Evolutionary conservation across 2,113 vertebrate genomes (phyloP).

Genomic region (Zapus hudsonius): DNA sequence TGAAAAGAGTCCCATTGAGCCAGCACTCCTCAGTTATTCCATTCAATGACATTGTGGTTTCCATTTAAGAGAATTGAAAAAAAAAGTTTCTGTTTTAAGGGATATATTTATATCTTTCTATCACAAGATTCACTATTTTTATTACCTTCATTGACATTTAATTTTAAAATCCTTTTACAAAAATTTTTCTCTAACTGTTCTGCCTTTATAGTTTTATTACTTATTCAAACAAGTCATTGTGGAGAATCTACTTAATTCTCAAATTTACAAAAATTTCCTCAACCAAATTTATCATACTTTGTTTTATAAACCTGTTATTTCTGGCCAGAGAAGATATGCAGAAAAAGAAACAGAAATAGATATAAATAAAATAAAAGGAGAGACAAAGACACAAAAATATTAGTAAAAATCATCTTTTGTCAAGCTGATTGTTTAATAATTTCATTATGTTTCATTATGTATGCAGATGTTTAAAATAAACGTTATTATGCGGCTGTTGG

Average conservation of each 20-base stretch:
- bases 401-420: background rate
- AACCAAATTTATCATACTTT: background rate
- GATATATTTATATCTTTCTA: background rate
- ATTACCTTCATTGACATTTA: background rate
- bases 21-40: background rate
- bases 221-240: background rate
- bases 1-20: background rate
- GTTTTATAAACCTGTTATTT: background rate
- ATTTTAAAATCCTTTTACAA: background rate
- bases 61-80: background rate
- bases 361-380: too few relatives aligned
- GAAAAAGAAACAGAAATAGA: background rate
- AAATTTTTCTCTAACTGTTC: background rate
- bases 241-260: too few relatives aligned
- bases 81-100: background rate
- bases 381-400: background rate
- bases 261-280: too few relatives aligned
- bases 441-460: background rate
- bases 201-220: background rate
- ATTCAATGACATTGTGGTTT: background rate
- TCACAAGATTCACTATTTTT: background rate
- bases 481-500: too few relatives aligned
- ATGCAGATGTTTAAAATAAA: background rate
- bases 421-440: background rate
- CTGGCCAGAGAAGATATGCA: background rate